Evolutionary conservation across 2,888 invertebrate species (phyloP).

Genomic region (Watsonalla binaria): DNA sequence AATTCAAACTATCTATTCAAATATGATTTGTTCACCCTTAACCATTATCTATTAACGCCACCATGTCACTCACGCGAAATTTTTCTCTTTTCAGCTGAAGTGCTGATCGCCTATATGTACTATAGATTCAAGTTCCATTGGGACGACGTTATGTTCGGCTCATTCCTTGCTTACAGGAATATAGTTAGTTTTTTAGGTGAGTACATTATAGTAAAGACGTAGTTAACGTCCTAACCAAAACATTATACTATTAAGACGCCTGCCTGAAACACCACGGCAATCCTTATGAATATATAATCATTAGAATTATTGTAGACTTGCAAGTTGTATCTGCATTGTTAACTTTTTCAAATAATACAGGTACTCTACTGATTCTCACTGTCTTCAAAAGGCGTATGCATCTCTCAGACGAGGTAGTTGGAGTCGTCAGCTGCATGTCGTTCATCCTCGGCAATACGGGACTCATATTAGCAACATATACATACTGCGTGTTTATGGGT

Average conservation of each 20-base stretch:
- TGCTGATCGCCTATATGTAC: conserved; percentile 66
- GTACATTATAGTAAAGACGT: conserved; percentile 14
- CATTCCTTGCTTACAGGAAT: conserved; percentile 65
- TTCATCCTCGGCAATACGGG: conserved; percentile 53
- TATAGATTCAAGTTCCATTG: conserved; percentile 68
- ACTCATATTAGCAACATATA: conserved; percentile 49
- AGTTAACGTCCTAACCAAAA: too few relatives aligned
- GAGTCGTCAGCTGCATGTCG: conserved; percentile 60
- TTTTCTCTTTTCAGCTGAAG: conserved; percentile 55
- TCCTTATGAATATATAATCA: too few relatives aligned
- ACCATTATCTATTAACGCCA: not conserved
- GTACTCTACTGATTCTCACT: conserved; percentile 63
- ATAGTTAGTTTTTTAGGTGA: conserved; percentile 64
- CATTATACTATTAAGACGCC: too few relatives aligned
- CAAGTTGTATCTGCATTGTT: not conserved
- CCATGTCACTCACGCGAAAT: not conserved
- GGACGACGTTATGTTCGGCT: conserved; percentile 68
- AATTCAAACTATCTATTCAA: too few relatives aligned
- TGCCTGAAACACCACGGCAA: too few relatives aligned
- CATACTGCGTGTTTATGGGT: conserved; percentile 57
- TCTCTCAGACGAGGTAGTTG: conserved; percentile 61
- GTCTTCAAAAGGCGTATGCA: conserved; percentile 55
- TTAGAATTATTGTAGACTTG: too few relatives aligned
- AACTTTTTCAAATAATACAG: conserved; percentile 32
- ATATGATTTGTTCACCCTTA: too few relatives aligned